Evolutionary conservation across 2,888 invertebrate genomes (phyloP), one percentile per base, ranked within the genome.

Genomic region (Melanostoma scalare): DNA sequence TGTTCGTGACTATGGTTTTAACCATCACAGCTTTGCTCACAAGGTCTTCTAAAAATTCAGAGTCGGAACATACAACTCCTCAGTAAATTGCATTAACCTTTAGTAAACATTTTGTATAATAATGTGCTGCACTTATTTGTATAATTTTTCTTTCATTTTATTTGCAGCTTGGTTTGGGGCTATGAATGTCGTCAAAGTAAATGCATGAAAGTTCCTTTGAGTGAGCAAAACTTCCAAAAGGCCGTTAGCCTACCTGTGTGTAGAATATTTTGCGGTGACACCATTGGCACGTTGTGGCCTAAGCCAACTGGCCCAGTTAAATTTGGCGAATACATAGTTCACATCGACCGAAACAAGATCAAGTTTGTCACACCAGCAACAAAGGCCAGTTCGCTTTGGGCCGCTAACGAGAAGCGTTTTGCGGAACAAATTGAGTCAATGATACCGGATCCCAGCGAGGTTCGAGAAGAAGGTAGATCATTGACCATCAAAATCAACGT

Each of bases 251-350:
- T 93, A 31, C 90, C 91, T 48, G 92, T 92, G 1, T 93, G 93
- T 85, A 90, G 92, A 72, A 87, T 93, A 50, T 92, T 92, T 85
- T 93, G 93, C 82, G 91, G 91, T n/a, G 89, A 88, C 10, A 89
- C 89, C 9, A 81, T 93, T 88, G 93, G 93, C 89, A 86, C 92
- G 74, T 61, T 91, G 4, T 91, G 91, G 91, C 91, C 91, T 9
- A 90, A 90, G 55, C 93, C 93, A 6, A 92, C 92, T 1, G 93
- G 93, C 1, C 87, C 88, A 31, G 87, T 92, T 9, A 89, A 90
- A 9, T 61, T 92, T 44, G 91, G 91, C n/a, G 89, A 90, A 38
- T 86, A 88, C 20, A 89, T 92, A 61, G 89, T 91, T 0, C 92
- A 92, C 33, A 86, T 93, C 35, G 89, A 93, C 88, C 88, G 90